Evolutionary conservation across 1,140 invertebrate species (phyloP).

Genomic region (Dinoponera quadriceps): DNA sequence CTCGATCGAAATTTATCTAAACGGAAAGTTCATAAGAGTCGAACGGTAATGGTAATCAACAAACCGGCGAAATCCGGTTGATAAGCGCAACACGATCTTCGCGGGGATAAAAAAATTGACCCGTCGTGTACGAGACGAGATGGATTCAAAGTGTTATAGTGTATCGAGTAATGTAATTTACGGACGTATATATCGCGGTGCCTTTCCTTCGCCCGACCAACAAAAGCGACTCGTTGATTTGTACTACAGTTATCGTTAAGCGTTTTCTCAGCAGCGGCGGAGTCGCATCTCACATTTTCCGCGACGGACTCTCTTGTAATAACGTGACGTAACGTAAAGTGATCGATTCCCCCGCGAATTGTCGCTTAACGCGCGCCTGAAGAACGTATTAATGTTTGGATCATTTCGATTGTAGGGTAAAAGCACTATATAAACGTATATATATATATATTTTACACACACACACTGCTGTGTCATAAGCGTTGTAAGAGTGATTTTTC

Average conservation of each 20-base stretch:
- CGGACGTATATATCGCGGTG: constrained; percentile 2
- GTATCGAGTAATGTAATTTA: background rate
- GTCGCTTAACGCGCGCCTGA: constrained; percentile 9
- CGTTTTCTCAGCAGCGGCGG: constrained; percentile 14
- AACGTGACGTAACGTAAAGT: background rate
- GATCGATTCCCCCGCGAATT: background rate
- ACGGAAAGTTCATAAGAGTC: background rate
- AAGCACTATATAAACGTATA: constrained; percentile 65
- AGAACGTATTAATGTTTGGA: constrained; percentile 69
- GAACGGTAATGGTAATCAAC: background rate
- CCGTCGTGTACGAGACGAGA: background rate
- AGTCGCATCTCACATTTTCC: constrained; percentile 50
- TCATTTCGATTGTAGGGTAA: constrained; percentile 74
- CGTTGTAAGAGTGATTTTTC: constrained; percentile 65
- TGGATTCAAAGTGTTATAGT: constrained; percentile 44
- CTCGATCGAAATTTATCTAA: constrained; percentile 13
- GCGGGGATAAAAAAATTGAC: background rate
- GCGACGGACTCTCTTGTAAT: constrained; percentile 5
- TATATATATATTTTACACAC: constrained; percentile 70
- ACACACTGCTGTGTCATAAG: constrained; percentile 69
- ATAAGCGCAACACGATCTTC: background rate
- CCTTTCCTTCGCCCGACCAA: constrained; percentile 7
- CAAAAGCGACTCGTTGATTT: constrained; percentile 29
- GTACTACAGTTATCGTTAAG: background rate
- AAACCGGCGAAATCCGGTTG: background rate